Evolutionary conservation across 35 echinoderm and acorn worm genomes (phyloP).

Genomic region (Holothuria glaberrima): DNA sequence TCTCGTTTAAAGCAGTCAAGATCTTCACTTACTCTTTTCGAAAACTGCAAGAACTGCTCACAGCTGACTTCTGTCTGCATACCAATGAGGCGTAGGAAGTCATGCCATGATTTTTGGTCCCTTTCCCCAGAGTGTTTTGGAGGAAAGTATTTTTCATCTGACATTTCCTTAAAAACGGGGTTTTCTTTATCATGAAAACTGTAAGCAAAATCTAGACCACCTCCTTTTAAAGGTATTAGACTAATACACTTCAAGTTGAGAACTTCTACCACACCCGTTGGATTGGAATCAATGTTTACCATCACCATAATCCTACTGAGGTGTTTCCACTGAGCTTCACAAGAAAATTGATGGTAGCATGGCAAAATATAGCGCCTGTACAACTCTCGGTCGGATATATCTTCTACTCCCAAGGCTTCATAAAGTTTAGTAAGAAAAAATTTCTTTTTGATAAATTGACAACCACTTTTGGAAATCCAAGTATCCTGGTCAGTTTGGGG

Average conservation of each 20-base stretch:
- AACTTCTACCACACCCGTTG: not conserved
- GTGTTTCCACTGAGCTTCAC: not conserved
- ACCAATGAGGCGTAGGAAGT: slow-evolving; percentile 3
- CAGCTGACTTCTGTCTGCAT: not conserved
- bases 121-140: not conserved
- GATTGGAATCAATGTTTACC: not conserved
- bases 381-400: not conserved
- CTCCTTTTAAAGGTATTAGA: not conserved
- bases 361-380: not conserved
- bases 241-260: not conserved
- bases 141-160: not conserved
- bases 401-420: not conserved
- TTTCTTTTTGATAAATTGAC: not conserved
- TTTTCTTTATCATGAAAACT: not conserved
- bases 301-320: not conserved
- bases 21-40: not conserved
- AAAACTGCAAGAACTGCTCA: not conserved
- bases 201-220: not conserved
- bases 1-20: not conserved
- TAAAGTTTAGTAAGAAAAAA: not conserved
- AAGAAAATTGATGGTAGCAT: not conserved
- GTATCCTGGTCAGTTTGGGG: not conserved
- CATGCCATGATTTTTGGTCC: not conserved
- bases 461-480: not conserved
- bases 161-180: slow-evolving; percentile 27